Evolutionary conservation across 2,797 vertebrate species (phyloP), one percentile per base, ranked within the genome.

Genomic region (Molossus alvarezi): DNA sequence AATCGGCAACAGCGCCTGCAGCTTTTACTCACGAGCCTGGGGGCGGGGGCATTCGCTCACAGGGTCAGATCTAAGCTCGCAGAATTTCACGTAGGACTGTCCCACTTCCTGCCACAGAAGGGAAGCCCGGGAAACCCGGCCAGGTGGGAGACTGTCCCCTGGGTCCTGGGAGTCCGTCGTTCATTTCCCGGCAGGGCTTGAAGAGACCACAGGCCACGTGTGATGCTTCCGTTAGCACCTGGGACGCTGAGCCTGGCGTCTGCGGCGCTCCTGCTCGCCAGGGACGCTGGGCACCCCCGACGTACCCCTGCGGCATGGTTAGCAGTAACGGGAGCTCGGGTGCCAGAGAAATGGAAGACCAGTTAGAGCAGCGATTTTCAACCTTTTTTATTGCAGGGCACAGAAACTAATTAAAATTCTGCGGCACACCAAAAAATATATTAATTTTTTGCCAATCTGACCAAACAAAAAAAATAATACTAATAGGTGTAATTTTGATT

Each of bases 151-250:
- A 94, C 97, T 57, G 67, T 13, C 57, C 88, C 58, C 27, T 71
- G 73, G 96, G 75, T 89, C 85, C 97, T 67, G 84, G 87, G 89
- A 75, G 51, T 75, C 53, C 29, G 45, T 81, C 11, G 1, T 76
- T 96, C 92, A 91, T 97, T 88, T 79, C 45, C 48, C 84, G 72
- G 51, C 96, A 95, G 57, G 79, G 79, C 97, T 97, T 86, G 92
- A 91, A 82, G 89, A 9, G 91, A 95, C 97, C 97, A 92, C 83
- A 87, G 82, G 96, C 90, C 12, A 92, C 97, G 97, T 97, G 90
- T 90, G 96, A 87, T 89, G 94, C 86, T 87, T 97, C 97, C 97
- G 72, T 98, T 98, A 98, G 97, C 97, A 97, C 97, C 98, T 97
- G 97, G 95, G 85, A 97, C 97, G 97, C 95, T 93, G 93, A 97